Percentiles rank a stretch among this genome's conserved stretches.
phyloP scores from a whole-genome alignment of 2,888 invertebrate species.

The Platycheirus rosarum region DNA sequence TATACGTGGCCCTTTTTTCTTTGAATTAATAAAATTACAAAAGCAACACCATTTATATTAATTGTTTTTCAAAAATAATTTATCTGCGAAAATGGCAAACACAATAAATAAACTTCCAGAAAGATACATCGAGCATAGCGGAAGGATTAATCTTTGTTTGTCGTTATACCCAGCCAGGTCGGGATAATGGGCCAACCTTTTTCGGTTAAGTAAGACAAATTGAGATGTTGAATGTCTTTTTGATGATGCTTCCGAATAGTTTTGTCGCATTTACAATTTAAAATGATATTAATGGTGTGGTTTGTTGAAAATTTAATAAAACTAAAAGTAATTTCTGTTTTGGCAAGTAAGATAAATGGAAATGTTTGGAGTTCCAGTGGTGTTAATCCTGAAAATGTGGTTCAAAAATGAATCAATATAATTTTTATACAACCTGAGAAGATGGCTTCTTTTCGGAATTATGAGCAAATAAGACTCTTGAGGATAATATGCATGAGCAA shows the following conservation, averaged over 20 bases:
- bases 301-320: slow-evolving; percentile 20
- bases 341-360: slow-evolving; percentile 17
- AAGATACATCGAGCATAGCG: not conserved
- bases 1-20: no score
- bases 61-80: not conserved
- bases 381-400: no score
- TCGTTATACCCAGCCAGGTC: not conserved
- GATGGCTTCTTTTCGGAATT: no score
- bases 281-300: slow-evolving; percentile 27
- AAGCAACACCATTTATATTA: not conserved
- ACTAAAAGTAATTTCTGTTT: slow-evolving; percentile 5
- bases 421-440: no score
- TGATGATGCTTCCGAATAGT: slow-evolving; percentile 30
- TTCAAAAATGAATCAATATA: no score
- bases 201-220: slow-evolving; percentile 25
- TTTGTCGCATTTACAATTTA: slow-evolving; percentile 21
- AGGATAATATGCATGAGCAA: no score
- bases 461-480: no score
- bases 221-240: slow-evolving; percentile 35
- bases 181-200: slow-evolving; percentile 22
- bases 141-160: slow-evolving; percentile 30
- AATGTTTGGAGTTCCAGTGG: no score
- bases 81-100: not conserved
- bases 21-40: no score
- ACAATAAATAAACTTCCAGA: not conserved